Evolutionary conservation across 2,888 invertebrate species (phyloP).

Genomic region (Caradrina clavipalpis): DNA sequence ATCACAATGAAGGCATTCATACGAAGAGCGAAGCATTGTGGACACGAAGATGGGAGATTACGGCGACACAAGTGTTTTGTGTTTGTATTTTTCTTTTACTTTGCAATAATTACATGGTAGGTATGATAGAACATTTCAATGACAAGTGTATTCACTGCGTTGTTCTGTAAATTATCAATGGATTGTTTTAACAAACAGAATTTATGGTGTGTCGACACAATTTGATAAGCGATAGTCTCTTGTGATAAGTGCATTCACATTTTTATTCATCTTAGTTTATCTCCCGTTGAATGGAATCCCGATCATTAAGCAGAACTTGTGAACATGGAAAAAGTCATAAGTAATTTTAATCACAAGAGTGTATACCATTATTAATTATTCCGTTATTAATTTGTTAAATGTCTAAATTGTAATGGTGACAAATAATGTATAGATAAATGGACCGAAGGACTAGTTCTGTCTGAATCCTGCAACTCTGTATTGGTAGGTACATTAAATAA

Average conservation of each 20-base stretch:
- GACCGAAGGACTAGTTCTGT: constrained; percentile 1
- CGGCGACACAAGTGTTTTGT: constrained; percentile 52
- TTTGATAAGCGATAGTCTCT: not conserved
- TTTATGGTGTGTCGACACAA: not conserved
- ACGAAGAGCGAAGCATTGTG: constrained; percentile 51
- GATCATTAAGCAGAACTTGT: not conserved
- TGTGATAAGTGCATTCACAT: not conserved
- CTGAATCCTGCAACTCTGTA: constrained; percentile 9
- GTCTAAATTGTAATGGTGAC: not conserved
- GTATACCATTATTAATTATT: too few species aligned
- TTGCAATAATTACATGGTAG: constrained; percentile 18
- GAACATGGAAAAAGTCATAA: too few species aligned
- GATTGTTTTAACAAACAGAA: not conserved
- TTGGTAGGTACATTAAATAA: constrained; percentile 41
- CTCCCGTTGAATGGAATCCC: not conserved
- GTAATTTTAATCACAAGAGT: too few species aligned
- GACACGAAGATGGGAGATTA: constrained; percentile 55
- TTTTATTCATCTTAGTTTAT: not conserved
- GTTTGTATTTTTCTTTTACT: constrained; percentile 21
- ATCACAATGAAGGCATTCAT: constrained; percentile 75
- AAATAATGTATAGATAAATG: not conserved
- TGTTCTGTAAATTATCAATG: constrained; percentile 32
- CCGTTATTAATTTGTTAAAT: too few species aligned
- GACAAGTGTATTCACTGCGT: constrained; percentile 24
- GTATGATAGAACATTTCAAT: constrained; percentile 35